Evolutionary conservation across 2,797 vertebrate species (phyloP).

Genomic region (Hemitrygon akajei): DNA sequence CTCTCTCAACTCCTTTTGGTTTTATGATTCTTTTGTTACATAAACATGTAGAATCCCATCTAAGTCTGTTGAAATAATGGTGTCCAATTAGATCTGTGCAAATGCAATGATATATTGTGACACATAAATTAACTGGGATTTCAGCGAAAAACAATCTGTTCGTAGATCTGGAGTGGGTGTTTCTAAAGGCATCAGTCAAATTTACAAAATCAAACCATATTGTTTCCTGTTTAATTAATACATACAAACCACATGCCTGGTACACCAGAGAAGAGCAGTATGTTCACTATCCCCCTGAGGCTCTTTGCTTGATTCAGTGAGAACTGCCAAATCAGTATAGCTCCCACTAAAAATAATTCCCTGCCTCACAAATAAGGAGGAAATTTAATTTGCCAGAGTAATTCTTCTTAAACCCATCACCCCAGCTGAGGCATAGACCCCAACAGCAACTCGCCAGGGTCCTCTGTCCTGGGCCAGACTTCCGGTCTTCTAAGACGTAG

Average conservation of each 20-base stretch:
- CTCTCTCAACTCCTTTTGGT: neutral
- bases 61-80: constrained; percentile 15
- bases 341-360: neutral
- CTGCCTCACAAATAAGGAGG: neutral
- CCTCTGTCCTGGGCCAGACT: no score
- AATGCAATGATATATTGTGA: constrained; percentile 28
- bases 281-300: neutral
- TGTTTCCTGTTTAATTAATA: constrained; percentile 33
- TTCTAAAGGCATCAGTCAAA: constrained; percentile 33
- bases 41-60: neutral
- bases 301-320: constrained; percentile 13
- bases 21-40: neutral
- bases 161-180: constrained; percentile 20
- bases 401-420: no score
- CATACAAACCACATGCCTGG: constrained; percentile 4
- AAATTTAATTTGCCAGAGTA: neutral
- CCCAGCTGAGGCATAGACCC: no score
- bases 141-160: constrained; percentile 23
- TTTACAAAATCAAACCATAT: constrained; percentile 29
- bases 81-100: neutral
- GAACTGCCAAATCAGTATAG: neutral
- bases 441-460: no score
- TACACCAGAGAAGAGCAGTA: neutral
- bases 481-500: no score
- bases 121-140: constrained; percentile 11